Evolutionary conservation across 1,140 invertebrate species (phyloP).

Genomic region (Pseudomyrmex flavicornis): DNA sequence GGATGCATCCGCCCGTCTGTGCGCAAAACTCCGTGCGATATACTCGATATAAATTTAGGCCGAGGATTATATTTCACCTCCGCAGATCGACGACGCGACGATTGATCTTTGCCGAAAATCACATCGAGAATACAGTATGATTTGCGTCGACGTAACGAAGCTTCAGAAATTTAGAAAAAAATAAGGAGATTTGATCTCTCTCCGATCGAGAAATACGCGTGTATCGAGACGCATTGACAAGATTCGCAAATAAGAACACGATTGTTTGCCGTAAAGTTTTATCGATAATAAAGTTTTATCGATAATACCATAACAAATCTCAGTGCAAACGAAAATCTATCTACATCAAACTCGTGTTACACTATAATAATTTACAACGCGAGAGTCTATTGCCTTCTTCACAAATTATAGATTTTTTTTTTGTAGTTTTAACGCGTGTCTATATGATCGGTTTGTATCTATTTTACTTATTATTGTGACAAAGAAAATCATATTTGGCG

Average conservation of each 20-base stretch:
- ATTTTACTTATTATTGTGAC: too few species aligned
- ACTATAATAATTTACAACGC: constrained; percentile 24
- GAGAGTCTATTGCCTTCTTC: background rate
- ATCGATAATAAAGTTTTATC: constrained; percentile 37
- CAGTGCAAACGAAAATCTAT: constrained; percentile 9
- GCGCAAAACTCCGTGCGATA: constrained; percentile 7
- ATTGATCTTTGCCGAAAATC: background rate
- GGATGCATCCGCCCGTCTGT: constrained; percentile 40
- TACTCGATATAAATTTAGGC: constrained; percentile 44
- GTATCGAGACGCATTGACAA: background rate
- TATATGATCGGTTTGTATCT: too few species aligned
- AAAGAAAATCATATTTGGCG: background rate
- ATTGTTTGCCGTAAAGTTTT: constrained; percentile 8
- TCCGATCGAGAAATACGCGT: background rate
- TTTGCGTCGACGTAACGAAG: too few species aligned
- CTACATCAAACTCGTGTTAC: background rate
- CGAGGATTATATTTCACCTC: background rate
- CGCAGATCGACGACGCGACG: background rate
- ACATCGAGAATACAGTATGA: too few species aligned
- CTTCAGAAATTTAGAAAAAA: background rate
- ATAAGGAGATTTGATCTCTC: constrained; percentile 14
- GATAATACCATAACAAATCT: constrained; percentile 54
- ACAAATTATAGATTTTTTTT: background rate
- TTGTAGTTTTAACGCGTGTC: background rate
- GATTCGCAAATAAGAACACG: background rate